phyloP scores from a whole-genome alignment of 1,140 invertebrate genomes.

The Philaenus spumarius region DNA sequence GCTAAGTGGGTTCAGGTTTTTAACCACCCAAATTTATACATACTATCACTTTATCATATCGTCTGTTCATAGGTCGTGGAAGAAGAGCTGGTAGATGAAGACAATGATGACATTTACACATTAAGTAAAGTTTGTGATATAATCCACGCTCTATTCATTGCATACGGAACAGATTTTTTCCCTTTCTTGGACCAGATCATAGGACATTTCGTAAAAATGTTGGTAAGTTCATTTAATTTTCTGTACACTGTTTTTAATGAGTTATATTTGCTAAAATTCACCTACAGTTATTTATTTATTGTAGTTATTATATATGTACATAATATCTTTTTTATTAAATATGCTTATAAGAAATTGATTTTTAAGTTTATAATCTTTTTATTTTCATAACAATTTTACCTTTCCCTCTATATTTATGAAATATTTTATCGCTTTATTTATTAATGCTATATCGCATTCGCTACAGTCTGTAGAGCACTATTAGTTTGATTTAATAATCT shows the following conservation, averaged over 20 bases:
- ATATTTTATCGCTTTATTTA: no score
- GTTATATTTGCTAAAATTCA: neutral
- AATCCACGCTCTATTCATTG: slow-evolving; percentile 83
- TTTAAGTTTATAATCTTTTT: no score
- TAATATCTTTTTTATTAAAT: no score
- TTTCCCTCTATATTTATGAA: no score
- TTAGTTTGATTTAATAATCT: no score
- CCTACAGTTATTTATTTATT: slow-evolving; percentile 7
- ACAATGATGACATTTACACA: slow-evolving; percentile 88
- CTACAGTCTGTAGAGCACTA: no score
- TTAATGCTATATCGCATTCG: no score
- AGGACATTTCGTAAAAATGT: slow-evolving; percentile 77
- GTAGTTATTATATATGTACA: neutral
- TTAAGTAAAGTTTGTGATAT: slow-evolving; percentile 89
- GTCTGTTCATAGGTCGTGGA: slow-evolving; percentile 79
- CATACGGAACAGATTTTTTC: slow-evolving; percentile 80
- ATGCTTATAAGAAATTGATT: no score
- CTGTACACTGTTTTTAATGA: neutral
- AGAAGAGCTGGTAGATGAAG: slow-evolving; percentile 88
- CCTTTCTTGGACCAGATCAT: slow-evolving; percentile 86
- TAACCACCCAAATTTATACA: no score
- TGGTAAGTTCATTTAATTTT: slow-evolving; percentile 45
- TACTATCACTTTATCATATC: no score
- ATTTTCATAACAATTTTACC: no score
- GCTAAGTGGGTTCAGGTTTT: no score